A percentile compares a stretch with the other conserved stretches of the same genome.
These are phyloP conservation scores for Phymorhynchus buccinoides DNA, from an alignment of 1,140 invertebrate genomes.

Conservation along the genomic window DNA sequence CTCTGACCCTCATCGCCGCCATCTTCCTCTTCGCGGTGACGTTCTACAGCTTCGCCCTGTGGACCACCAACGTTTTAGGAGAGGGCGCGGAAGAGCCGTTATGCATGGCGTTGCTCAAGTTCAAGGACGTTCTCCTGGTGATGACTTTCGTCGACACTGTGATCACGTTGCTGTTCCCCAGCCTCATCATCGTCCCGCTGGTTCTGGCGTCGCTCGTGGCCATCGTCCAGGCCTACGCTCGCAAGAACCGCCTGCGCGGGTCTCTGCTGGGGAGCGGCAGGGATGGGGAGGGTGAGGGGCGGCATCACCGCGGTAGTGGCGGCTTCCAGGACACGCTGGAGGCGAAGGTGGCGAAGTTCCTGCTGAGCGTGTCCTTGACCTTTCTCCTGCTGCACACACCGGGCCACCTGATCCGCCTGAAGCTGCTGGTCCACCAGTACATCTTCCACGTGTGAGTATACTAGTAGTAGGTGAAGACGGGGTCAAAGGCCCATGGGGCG, in stretches of 20 bases:
- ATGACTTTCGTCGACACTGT: conserved; percentile 72
- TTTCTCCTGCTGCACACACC: conserved; percentile 89
- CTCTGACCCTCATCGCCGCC: conserved; percentile 53
- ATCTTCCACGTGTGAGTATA: conserved; percentile 18
- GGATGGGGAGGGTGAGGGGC: not conserved
- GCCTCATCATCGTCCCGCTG: conserved; percentile 38
- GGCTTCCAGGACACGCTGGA: conserved; percentile 33
- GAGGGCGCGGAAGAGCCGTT: not conserved
- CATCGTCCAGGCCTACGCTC: conserved; percentile 37
- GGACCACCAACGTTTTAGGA: conserved; percentile 47
- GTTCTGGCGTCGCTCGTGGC: conserved; percentile 31
- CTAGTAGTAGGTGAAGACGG: no score
- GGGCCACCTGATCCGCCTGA: conserved; percentile 68
- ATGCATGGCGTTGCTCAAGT: conserved; percentile 39
- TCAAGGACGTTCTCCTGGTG: conserved; percentile 71
- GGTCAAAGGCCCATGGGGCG: no score
- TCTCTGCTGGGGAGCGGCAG: conserved; percentile 26
- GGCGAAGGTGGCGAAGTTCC: conserved; percentile 47
- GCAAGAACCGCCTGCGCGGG: conserved; percentile 75
- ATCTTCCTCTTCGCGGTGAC: conserved; percentile 53
- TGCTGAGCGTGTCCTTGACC: conserved; percentile 85
- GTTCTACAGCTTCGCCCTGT: conserved; percentile 64
- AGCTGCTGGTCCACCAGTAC: not conserved
- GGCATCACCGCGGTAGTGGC: no score
- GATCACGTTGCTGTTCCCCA: conserved; percentile 38